phyloP scores from a whole-genome alignment of 2,797 vertebrate genomes.

The Eutrigla gurnardus region DNA sequence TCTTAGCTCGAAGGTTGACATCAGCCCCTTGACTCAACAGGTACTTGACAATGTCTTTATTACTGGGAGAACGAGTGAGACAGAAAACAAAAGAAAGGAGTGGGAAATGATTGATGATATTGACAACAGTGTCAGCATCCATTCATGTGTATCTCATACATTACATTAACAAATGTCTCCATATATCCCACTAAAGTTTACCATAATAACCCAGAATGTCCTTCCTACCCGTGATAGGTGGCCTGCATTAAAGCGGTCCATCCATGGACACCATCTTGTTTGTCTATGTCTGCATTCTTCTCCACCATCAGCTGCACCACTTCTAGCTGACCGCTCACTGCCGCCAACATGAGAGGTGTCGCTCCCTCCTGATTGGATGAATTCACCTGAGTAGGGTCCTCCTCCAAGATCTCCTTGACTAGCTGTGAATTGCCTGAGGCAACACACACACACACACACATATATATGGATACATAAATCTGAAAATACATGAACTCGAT shows the following conservation, averaged over 20 bases:
- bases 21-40: conserved; percentile 94
- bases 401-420: conserved; percentile 94
- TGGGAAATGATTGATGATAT: not conserved
- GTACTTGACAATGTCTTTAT: conserved; percentile 96
- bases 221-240: conserved; percentile 93
- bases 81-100: not conserved
- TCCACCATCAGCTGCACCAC: conserved; percentile 97
- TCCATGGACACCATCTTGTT: conserved; percentile 93
- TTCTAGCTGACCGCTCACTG: conserved; percentile 93
- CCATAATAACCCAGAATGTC: not conserved
- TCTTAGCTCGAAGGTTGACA: conserved; percentile 94
- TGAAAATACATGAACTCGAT: not conserved
- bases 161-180: not conserved
- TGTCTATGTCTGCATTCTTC: conserved; percentile 91
- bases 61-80: conserved; percentile 77
- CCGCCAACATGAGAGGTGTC: conserved; percentile 95
- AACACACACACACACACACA: not conserved
- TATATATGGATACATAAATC: not conserved
- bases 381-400: conserved; percentile 93
- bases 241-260: conserved; percentile 99
- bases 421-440: conserved; percentile 91
- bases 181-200: not conserved
- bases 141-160: not conserved
- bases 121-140: not conserved
- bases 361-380: conserved; percentile 93